Evolutionary conservation across 2,888 invertebrate genomes (phyloP).

Genomic region (Drosophila demipolita): DNA sequence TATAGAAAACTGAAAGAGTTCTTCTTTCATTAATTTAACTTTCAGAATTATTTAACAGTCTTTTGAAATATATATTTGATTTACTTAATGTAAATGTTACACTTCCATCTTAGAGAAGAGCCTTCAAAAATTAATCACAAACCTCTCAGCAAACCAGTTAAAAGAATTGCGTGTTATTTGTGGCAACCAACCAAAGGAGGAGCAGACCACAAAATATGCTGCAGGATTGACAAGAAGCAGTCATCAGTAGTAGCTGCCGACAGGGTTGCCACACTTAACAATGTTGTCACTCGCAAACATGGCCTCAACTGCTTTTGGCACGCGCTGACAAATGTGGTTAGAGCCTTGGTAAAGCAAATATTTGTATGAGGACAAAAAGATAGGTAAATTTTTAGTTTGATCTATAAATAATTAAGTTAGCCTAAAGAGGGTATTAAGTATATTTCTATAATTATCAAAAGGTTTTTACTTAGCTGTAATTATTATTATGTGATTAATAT

Average conservation of each 20-base stretch:
- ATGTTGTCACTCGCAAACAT: conserved; percentile 24
- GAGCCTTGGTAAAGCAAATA: background rate
- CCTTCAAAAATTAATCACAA: background rate
- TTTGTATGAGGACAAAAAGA: background rate
- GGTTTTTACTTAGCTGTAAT: background rate
- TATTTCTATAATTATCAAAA: background rate
- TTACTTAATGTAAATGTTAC: background rate
- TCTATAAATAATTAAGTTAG: background rate
- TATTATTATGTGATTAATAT: background rate
- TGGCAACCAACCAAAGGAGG: background rate
- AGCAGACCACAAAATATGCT: conserved; percentile 37
- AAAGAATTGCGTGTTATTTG: conserved; percentile 37
- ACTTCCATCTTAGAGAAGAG: background rate
- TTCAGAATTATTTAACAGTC: background rate
- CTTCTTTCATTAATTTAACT: rapidly evolving
- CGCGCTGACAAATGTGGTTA: conserved; percentile 22
- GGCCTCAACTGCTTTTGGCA: conserved; percentile 11
- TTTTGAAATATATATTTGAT: background rate
- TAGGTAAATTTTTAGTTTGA: too few species aligned
- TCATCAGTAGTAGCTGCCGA: conserved; percentile 31
- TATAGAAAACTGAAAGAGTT: background rate
- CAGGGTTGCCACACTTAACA: conserved; percentile 29
- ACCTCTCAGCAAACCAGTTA: conserved; percentile 6
- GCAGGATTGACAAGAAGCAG: conserved; percentile 36
- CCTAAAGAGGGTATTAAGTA: background rate